Conservation (phyloP, 2,888 invertebrate species). For the Invenusta paracnida region DNA sequence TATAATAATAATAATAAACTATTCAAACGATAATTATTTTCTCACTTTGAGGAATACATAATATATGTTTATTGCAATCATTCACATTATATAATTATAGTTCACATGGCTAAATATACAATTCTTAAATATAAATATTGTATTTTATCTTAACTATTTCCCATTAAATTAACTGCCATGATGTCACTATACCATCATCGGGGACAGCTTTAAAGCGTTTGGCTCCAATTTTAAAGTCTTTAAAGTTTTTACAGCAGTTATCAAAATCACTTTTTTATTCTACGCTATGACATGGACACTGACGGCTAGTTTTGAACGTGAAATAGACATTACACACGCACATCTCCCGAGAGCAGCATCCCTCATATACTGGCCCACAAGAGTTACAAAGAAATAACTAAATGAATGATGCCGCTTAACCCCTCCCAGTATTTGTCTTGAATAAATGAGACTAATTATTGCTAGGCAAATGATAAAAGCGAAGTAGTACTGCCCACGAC, state of each 20-base stretch:
- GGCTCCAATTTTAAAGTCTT: background rate
- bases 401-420: background rate
- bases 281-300: background rate
- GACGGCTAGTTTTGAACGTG: background rate
- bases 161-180: no score
- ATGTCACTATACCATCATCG: no score
- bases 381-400: background rate
- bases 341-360: background rate
- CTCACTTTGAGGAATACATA: no score
- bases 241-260: background rate
- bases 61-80: no score
- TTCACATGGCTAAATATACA: no score
- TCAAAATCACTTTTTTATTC: background rate
- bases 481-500: background rate
- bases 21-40: no score
- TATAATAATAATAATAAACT: no score
- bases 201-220: background rate
- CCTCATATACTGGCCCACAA: background rate
- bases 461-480: background rate
- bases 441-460: background rate
- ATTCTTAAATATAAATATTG: no score
- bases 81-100: no score
- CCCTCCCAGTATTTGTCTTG: background rate
- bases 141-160: no score
- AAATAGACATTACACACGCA: background rate